Conservation (phyloP, 2,888 invertebrate genomes). For the Tribolium freemani region DNA sequence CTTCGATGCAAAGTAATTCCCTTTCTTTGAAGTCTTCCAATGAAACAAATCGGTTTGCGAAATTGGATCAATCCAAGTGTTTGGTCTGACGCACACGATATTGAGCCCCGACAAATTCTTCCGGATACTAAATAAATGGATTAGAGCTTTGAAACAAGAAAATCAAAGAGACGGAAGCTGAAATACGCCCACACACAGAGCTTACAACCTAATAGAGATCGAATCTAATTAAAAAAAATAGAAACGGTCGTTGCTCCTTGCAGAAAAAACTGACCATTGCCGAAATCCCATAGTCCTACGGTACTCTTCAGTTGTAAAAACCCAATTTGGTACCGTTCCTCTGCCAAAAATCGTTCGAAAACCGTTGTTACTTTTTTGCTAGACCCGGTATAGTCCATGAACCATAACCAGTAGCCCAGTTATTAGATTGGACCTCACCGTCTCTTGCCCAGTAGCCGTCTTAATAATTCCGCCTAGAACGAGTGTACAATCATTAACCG, state of each 20-base stretch:
- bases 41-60: conserved; percentile 13
- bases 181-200: too few relatives aligned
- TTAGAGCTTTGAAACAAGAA: not conserved
- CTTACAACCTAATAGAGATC: too few relatives aligned
- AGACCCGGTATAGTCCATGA: conserved; percentile 11
- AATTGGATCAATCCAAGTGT: conserved; percentile 12
- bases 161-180: not conserved
- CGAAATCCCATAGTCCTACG: not conserved
- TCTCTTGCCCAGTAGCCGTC: not conserved
- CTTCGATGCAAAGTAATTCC: conserved; percentile 4
- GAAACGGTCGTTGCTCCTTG: too few relatives aligned
- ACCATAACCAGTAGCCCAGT: conserved; percentile 27
- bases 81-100: conserved; percentile 12
- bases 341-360: not conserved
- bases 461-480: not conserved
- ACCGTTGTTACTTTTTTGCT: conserved; percentile 16
- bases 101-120: not conserved
- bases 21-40: conserved; percentile 15
- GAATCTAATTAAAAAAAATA: too few relatives aligned
- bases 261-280: too few relatives aligned
- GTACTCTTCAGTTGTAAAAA: not conserved
- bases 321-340: not conserved
- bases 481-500: conserved; percentile 17
- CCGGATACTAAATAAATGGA: conserved; percentile 2
- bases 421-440: conserved; percentile 5